Base-by-base conservation (phyloP, 2,113 vertebrate genomes). In the Burhinus oedicnemus region DNA sequence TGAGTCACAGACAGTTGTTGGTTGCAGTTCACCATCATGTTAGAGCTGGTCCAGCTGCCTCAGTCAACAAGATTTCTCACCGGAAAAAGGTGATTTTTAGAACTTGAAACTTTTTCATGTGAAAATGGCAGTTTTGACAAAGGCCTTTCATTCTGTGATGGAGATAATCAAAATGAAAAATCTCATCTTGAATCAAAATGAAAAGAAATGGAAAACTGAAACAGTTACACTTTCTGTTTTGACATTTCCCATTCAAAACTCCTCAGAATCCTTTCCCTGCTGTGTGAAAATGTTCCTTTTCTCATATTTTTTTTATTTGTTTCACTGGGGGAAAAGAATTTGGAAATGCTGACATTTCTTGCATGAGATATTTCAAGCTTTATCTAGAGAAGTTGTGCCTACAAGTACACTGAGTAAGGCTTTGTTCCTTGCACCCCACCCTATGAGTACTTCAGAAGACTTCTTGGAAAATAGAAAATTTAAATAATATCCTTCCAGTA, bases 171-270 rank as follows among this genome's bases (percentile, higher is more conserved):
- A 96, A 97, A 96, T 84, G 87, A 95, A 91, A 97, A 91, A 95
- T 84, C 94, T 94, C 81, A 58, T 96, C 82, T 85, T 82, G 66
- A 96, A 94, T 91, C 69, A 76, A 94, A 96, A 89, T 81, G 64
- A 96, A 94, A 93, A 95, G 83, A 91, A 95, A 91, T 45, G 86
- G 91, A 93, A 95, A 95, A 95, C 86, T 74, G 89, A 96, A 96
- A 96, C 94, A 90, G 94, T 91, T 94, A 96, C 71, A 89, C 75
- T 96, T 94, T 93, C 87, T 97, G 95, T 96, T 97, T 95, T 96
- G 95, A 95, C 94, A 95, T 94, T 95, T 96, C 96, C 95, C 95
- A 97, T 96, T 95, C 87, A 91, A 96, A 97, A 96, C 94, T 95
- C 75, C 91, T 97, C 94, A 93, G 97, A 94, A 94, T 93, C 81